Base-by-base conservation (phyloP, 2,113 vertebrate species). In the Columba janthina region DNA sequence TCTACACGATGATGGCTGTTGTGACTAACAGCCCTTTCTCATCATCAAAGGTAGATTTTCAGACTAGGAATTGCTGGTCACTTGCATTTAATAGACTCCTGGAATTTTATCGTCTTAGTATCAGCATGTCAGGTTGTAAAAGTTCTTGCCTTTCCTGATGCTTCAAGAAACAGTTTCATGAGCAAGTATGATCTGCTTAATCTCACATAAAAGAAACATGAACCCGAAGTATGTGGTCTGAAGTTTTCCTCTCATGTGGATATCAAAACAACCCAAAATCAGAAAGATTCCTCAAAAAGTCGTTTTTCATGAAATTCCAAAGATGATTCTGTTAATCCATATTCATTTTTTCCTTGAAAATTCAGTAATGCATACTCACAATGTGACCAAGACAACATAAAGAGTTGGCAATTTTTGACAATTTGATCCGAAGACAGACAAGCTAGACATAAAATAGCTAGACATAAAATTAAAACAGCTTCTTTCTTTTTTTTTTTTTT, bases 1-100 rank as follows among this genome's bases (percentile, higher is more conserved):
- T 97, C 97, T 97, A 77, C 94, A 96, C 92, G 93, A 95, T 97
- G 96, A 78, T 97, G 97, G 97, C 97, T 97, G 97, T 97, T 97
- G 92, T 96, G 96, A 96, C 94, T 91, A 96, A 97, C 97, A 97
- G 97, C 97, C 97, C 62, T 94, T 97, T 93, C 92, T 96, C 96
- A 96, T 96, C 97, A 93, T 61, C 90, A 93, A 97, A 97, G 97
- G 97, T 97, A 97, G 97, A 96, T 91, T 96, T 95, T 96, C 95
- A 97, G 96, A 96, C 93, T 97, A 97, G 97, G 97, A 97, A 96
- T 93, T 95, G 64, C 91, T 95, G 79, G 25, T 96, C 94, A 91
- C 72, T 5, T 96, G 40, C 82, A 75, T 89, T 96, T 92, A 65
- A 93, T 62, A 83, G 89, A 88, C 85, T 85, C 87, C 81, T 85